Evolutionary conservation across 1,140 invertebrate species (phyloP).

Genomic region (Drosophila gunungcola): DNA sequence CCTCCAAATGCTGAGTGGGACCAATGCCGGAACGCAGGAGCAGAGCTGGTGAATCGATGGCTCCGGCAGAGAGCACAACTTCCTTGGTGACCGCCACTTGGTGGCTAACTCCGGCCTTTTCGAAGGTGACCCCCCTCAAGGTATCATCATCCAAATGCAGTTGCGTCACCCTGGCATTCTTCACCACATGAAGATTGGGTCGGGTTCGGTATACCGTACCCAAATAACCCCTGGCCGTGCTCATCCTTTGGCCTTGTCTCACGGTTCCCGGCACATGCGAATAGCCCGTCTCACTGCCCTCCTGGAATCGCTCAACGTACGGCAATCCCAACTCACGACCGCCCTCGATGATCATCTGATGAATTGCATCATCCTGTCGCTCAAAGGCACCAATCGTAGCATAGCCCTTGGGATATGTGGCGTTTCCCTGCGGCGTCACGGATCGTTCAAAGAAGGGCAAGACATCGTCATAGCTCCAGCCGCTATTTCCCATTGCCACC

Average conservation of each 20-base stretch:
- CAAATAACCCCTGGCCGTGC: constrained; percentile 82
- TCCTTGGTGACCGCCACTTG: constrained; percentile 85
- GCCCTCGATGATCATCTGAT: constrained; percentile 39
- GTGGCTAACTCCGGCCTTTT: constrained; percentile 58
- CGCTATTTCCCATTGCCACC: constrained; percentile 85
- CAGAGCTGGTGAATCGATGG: constrained; percentile 86
- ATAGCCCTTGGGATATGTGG: constrained; percentile 58
- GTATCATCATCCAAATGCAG: constrained; percentile 85
- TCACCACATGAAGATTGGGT: constrained; percentile 89
- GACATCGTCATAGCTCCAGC: constrained; percentile 74
- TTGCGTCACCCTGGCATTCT: constrained; percentile 87
- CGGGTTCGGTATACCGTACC: constrained; percentile 70
- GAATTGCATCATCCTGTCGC: constrained; percentile 73
- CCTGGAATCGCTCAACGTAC: constrained; percentile 46
- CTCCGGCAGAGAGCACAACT: constrained; percentile 86
- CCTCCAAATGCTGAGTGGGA: constrained; percentile 84
- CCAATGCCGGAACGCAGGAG: constrained; percentile 87
- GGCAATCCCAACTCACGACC: constrained; percentile 51
- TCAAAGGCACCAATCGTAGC: constrained; percentile 49
- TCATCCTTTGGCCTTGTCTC: constrained; percentile 87
- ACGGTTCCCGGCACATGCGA: constrained; percentile 85
- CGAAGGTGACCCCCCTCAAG: constrained; percentile 76
- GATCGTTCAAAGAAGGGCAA: constrained; percentile 68
- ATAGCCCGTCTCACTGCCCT: constrained; percentile 86
- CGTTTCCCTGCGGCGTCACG: constrained; percentile 85